Base-by-base conservation (phyloP, 1,140 invertebrate genomes). In the Muscidifurax raptorellus region DNA sequence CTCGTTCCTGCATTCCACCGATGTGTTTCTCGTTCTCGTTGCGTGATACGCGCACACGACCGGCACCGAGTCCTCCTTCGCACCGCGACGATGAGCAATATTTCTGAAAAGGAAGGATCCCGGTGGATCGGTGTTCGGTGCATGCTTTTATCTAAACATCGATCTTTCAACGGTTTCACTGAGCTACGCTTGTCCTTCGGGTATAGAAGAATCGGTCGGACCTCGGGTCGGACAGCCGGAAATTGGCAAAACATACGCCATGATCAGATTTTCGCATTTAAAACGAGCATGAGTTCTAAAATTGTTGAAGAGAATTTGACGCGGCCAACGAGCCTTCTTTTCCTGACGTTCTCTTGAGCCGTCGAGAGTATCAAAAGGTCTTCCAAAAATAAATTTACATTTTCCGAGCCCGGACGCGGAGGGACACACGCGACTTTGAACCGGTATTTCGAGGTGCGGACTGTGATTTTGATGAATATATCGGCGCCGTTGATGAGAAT, bases 1-100 rank as follows among this genome's bases (percentile, higher is more conserved):
- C 59, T 36, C 84, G 88, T 89, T 91, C 87, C 86, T 88, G 83
- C 88, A 90, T 90, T 90, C 88, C 89, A 88, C 86, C 90, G 64
- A 80, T 86, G 86, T 82, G 83, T 87, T 88, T 44, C 44, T 86
- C 83, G 67, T 86, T 80, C 36, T 77, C 64, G 71, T 80, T 59
- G n/a, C n/a, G 75, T 22, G 30, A 27, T 13, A 30, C 67, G 27
- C 22, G 6, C 6, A 28, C 6, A 67, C 15, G n/a, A 40, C 9
- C 36, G 36, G 27, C 67, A 27, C 67, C 18, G 18, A 40, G 47
- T 18, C 52, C 52, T 12, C 2, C 6, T 59, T 59, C 22, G 52
- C 22, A n/a, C 22, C 7, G 52, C 52, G 22, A n/a, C 2, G n/a
- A n/a, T 7, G 32, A 74, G 22, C 10, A 74, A 30, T 10, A 67